Percentiles rank a stretch among this genome's conserved stretches.
phyloP scores from a whole-genome alignment of 2,797 vertebrate genomes.

The Myotis planiceps region DNA sequence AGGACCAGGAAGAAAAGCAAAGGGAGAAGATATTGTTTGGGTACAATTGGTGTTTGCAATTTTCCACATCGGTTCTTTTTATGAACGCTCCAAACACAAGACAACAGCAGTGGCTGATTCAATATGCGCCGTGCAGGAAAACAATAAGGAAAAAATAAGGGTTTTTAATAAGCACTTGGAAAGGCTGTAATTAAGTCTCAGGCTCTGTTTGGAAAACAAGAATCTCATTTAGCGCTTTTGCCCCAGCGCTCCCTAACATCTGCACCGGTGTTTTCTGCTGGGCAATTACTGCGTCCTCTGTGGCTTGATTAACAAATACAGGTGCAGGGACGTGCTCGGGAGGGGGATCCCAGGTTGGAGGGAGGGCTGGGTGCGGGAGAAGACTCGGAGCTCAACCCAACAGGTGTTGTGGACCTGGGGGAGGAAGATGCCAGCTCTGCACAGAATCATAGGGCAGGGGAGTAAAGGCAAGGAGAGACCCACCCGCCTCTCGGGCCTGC shows the following conservation, averaged over 20 bases:
- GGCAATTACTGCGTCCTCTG: slow-evolving; percentile 81
- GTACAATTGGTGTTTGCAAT: slow-evolving; percentile 83
- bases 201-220: slow-evolving; percentile 89
- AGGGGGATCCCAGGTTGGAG: slow-evolving; percentile 10
- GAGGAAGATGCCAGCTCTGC: neutral
- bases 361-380: neutral
- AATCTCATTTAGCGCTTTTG: slow-evolving; percentile 85
- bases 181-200: slow-evolving; percentile 88
- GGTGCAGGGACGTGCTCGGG: slow-evolving; percentile 69
- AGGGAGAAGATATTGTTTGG: slow-evolving; percentile 76
- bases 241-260: slow-evolving; percentile 80
- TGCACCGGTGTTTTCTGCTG: slow-evolving; percentile 84
- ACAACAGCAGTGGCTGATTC: slow-evolving; percentile 84
- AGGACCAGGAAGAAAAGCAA: slow-evolving; percentile 71
- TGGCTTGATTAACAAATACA: slow-evolving; percentile 85
- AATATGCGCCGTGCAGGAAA: slow-evolving; percentile 84
- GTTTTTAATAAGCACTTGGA: slow-evolving; percentile 89
- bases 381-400: slow-evolving; percentile 45
- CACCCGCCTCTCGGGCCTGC: neutral
- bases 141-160: slow-evolving; percentile 85
- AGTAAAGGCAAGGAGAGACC: neutral
- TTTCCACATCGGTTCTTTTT: slow-evolving; percentile 83
- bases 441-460: neutral
- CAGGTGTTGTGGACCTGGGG: slow-evolving; percentile 41
- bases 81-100: slow-evolving; percentile 83